Percentiles rank a stretch among this genome's conserved stretches.
phyloP scores from a whole-genome alignment of 2,888 invertebrate genomes.

The Oscheius sp. region DNA sequence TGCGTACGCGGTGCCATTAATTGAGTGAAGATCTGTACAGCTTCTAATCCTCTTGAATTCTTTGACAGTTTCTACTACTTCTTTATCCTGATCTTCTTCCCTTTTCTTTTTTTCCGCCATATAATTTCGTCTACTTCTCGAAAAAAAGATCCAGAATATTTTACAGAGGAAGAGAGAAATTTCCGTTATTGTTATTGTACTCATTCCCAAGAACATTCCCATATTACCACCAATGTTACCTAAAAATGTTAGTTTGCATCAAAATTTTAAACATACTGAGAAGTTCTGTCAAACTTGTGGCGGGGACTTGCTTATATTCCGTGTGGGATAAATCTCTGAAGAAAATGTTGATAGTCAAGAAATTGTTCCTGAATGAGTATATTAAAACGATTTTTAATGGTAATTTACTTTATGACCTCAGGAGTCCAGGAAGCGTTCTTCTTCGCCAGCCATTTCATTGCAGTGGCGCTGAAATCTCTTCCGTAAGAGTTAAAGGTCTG shows the following conservation, averaged over 20 bases:
- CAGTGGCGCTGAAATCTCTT: conserved; percentile 23
- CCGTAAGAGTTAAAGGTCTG: conserved; percentile 40
- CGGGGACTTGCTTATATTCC: conserved; percentile 61
- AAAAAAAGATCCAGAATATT: conserved; percentile 67
- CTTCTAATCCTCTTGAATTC: conserved; percentile 34
- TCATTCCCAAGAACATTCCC: conserved; percentile 72
- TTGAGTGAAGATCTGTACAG: conserved; percentile 15
- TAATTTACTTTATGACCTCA: conserved; percentile 12
- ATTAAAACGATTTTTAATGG: neutral
- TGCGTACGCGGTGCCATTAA: neutral
- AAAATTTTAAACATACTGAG: conserved; percentile 36
- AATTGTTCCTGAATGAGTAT: conserved; percentile 50
- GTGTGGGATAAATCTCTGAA: conserved; percentile 65
- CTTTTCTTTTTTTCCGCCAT: conserved; percentile 58
- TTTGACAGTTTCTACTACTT: conserved; percentile 28
- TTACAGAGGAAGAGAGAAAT: conserved; percentile 67
- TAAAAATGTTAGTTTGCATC: conserved; percentile 14
- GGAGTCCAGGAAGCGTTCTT: conserved; percentile 29
- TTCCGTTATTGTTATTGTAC: conserved; percentile 67
- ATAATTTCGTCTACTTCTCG: conserved; percentile 55
- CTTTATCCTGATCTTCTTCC: conserved; percentile 41
- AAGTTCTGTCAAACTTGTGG: conserved; percentile 47
- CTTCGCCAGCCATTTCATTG: conserved; percentile 29
- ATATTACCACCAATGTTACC: conserved; percentile 64
- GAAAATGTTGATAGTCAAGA: conserved; percentile 59